Conservation (phyloP, 2,888 invertebrate genomes). For the Rotaria macrura region DNA sequence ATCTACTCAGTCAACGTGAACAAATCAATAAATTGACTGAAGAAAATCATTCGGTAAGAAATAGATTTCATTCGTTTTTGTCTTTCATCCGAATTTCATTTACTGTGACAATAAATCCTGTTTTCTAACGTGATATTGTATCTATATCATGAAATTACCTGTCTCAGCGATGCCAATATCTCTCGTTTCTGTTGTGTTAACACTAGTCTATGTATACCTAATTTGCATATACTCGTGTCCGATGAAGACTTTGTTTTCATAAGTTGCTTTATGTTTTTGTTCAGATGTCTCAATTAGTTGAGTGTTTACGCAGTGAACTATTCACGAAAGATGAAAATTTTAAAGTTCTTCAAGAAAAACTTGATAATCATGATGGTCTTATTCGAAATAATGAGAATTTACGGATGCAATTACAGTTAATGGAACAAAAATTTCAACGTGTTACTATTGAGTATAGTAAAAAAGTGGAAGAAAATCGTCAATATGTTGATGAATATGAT, state of each 20-base stretch:
- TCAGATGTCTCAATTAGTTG: neutral
- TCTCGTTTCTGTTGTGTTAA: too few relatives aligned
- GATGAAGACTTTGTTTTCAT: too few relatives aligned
- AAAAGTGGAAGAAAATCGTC: neutral
- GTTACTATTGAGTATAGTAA: neutral
- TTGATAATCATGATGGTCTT: neutral
- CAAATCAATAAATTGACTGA: neutral
- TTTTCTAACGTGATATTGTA: too few relatives aligned
- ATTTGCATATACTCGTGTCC: too few relatives aligned
- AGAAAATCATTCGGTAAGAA: neutral
- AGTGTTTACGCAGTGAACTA: neutral
- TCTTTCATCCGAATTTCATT: too few relatives aligned
- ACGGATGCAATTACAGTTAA: neutral
- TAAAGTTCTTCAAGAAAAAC: neutral
- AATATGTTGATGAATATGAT: neutral
- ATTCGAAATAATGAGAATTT: neutral
- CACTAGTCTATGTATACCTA: too few relatives aligned
- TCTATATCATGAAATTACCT: too few relatives aligned
- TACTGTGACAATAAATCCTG: too few relatives aligned
- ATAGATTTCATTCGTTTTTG: neutral
- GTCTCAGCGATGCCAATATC: too few relatives aligned
- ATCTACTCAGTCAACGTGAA: neutral
- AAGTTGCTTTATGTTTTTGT: neutral
- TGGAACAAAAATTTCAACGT: neutral
- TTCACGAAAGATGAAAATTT: neutral